A percentile compares a stretch with the other conserved stretches of the same genome.
These are phyloP conservation scores for Danio albolineatus DNA, from an alignment of 2,797 vertebrate species.

Conservation along the genomic window DNA sequence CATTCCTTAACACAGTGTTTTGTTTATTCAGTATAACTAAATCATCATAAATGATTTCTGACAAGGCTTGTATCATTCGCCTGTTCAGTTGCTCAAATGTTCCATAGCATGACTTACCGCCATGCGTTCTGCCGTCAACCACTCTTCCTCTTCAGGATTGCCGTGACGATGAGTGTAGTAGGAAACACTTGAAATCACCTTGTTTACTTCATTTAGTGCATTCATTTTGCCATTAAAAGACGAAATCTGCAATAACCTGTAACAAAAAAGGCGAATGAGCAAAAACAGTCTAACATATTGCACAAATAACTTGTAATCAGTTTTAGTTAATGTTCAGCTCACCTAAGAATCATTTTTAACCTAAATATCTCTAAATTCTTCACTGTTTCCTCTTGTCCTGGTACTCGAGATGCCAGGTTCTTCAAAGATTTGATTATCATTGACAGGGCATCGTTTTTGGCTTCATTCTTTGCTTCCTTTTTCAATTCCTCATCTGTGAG, in stretches of 20 bases:
- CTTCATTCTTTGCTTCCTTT: conserved; percentile 99
- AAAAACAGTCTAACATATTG: background rate
- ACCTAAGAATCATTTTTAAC: conserved; percentile 99
- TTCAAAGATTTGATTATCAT: conserved; percentile 99
- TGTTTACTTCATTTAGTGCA: conserved; percentile 99
- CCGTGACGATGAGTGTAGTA: conserved; percentile 98
- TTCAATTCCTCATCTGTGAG: conserved; percentile 99
- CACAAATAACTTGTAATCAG: background rate
- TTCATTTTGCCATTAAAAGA: conserved; percentile 99
- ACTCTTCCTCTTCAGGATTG: conserved; percentile 98
- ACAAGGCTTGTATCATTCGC: background rate
- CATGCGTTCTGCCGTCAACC: conserved; percentile 99
- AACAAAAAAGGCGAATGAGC: conserved; percentile 9
- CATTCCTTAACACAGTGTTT: too few relatives aligned
- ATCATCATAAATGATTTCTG: background rate
- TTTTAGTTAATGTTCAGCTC: conserved; percentile 65
- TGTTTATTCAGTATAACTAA: background rate
- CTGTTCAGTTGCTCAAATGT: background rate
- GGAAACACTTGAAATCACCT: conserved; percentile 99
- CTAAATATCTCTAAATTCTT: conserved; percentile 99
- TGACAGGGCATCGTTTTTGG: conserved; percentile 99
- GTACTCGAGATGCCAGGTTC: conserved; percentile 98
- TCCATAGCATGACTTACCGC: conserved; percentile 82
- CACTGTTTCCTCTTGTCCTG: conserved; percentile 99
- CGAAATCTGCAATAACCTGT: conserved; percentile 99